phyloP scores from a whole-genome alignment of 2,888 invertebrate genomes.

The Epicampocera succincta region DNA sequence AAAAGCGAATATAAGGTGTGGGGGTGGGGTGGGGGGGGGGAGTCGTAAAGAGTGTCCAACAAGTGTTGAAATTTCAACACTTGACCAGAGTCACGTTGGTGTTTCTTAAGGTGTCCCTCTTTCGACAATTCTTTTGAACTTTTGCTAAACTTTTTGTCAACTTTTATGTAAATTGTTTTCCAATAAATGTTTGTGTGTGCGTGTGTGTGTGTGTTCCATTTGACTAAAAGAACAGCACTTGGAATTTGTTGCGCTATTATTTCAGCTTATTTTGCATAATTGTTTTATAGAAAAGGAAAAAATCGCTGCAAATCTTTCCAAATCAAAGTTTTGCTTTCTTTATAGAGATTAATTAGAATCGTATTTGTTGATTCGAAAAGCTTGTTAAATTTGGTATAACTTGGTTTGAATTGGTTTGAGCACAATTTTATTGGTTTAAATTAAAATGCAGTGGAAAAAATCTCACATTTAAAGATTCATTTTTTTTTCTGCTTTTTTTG shows the following conservation, averaged over 20 bases:
- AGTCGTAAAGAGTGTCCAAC: constrained; percentile 32
- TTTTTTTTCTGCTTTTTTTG: neutral
- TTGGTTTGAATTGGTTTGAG: constrained; percentile 40
- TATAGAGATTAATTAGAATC: constrained; percentile 3
- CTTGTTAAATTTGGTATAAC: constrained; percentile 44
- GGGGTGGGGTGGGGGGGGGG: neutral
- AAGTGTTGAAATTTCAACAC: constrained; percentile 70
- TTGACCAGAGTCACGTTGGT: constrained; percentile 51
- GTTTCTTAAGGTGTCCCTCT: constrained; percentile 17
- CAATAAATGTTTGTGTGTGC: constrained; percentile 3
- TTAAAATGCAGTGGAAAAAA: constrained; percentile 28
- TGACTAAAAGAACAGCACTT: neutral
- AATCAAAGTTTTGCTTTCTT: constrained; percentile 1
- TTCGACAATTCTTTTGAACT: neutral
- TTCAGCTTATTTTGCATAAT: neutral
- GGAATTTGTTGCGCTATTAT: no score
- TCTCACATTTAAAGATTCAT: neutral
- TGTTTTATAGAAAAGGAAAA: constrained; percentile 1
- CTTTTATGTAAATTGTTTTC: constrained; percentile 39
- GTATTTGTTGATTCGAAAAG: constrained; percentile 13
- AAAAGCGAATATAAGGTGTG: neutral
- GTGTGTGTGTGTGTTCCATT: neutral
- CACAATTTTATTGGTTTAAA: constrained; percentile 19
- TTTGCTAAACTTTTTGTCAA: constrained; percentile 3
- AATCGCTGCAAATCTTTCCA: constrained; percentile 3